A percentile compares a stretch with the other conserved stretches of the same genome.
phyloP scores from a whole-genome alignment of 2,888 invertebrate genomes.

The Creontiades dilutus region DNA sequence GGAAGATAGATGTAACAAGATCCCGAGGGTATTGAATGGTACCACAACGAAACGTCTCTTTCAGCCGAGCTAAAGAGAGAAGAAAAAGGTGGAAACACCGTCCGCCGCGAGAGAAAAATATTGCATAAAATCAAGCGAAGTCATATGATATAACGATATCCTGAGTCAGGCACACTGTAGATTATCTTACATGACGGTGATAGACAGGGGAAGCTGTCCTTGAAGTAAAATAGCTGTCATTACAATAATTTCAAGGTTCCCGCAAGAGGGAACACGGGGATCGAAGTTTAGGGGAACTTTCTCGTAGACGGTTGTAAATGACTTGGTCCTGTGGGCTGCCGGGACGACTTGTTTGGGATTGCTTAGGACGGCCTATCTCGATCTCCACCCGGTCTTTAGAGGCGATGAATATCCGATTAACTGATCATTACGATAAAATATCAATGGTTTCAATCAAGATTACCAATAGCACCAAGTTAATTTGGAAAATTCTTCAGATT shows the following conservation, averaged over 20 bases:
- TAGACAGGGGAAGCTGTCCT: constrained; percentile 16
- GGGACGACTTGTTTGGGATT: neutral
- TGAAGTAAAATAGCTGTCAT: constrained; percentile 36
- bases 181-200: constrained; percentile 35
- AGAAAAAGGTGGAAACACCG: neutral
- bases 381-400: neutral
- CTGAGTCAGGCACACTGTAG: constrained; percentile 8
- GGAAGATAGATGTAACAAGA: neutral
- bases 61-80: neutral
- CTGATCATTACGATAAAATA: too few relatives aligned
- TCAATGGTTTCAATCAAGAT: too few relatives aligned
- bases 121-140: constrained; percentile 28
- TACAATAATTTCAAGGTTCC: constrained; percentile 42
- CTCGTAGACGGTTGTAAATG: constrained; percentile 27
- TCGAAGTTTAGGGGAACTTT: constrained; percentile 18
- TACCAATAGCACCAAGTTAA: too few relatives aligned
- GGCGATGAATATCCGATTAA: too few relatives aligned
- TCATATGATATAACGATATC: constrained; percentile 42
- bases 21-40: neutral
- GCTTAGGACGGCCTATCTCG: neutral
- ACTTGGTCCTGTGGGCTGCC: neutral
- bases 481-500: too few relatives aligned
- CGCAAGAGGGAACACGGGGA: neutral
- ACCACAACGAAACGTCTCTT: neutral
- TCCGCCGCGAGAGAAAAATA: neutral